Percentiles rank a stretch among this genome's conserved stretches.
Evolutionary conservation across 1,140 invertebrate genomes (phyloP).

Genomic region (Drosophila funebris): DNA sequence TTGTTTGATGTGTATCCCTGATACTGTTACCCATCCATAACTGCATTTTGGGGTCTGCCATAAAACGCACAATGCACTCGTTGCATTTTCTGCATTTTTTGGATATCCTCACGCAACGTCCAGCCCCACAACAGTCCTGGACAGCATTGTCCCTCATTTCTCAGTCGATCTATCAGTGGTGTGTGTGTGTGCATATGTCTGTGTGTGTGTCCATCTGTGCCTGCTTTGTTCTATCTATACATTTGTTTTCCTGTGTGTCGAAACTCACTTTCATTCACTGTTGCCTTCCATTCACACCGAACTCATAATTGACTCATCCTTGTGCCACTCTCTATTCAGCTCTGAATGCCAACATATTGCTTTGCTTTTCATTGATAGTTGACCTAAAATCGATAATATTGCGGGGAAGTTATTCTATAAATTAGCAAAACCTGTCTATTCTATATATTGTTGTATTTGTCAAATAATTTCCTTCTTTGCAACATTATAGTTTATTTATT

Average conservation of each 20-base stretch:
- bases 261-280: conserved; percentile 63
- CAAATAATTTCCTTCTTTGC: too few species aligned
- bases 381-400: conserved; percentile 1
- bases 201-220: conserved; percentile 9
- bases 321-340: neutral
- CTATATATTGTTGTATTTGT: too few species aligned
- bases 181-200: neutral
- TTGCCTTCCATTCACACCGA: conserved; percentile 54
- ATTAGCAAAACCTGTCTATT: too few species aligned
- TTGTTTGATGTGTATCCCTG: conserved; percentile 11
- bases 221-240: conserved; percentile 1
- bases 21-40: neutral
- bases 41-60: conserved; percentile 22
- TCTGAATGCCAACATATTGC: neutral
- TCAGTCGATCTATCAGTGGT: conserved; percentile 24
- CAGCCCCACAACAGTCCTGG: conserved; percentile 29
- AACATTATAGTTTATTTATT: too few species aligned
- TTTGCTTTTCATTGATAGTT: neutral
- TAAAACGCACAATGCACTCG: conserved; percentile 6
- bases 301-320: conserved; percentile 48
- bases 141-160: conserved; percentile 46
- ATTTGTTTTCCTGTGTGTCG: conserved; percentile 23
- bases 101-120: conserved; percentile 15
- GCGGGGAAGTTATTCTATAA: too few species aligned
- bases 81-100: conserved; percentile 56